phyloP scores from a whole-genome alignment of 2,797 vertebrate species.

The Acipenser transmontanus region DNA sequence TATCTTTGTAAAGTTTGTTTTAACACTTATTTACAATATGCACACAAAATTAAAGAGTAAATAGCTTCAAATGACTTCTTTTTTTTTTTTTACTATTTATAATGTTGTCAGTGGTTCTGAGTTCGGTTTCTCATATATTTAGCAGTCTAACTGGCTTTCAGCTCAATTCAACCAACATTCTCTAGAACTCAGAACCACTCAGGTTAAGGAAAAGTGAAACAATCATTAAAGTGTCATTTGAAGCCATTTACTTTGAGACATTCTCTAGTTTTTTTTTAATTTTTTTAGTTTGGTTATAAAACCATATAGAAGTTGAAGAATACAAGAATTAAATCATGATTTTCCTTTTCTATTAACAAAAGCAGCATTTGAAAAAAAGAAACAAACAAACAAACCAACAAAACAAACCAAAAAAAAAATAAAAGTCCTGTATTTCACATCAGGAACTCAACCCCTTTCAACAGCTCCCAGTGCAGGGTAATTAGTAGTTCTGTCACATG shows the following conservation, averaged over 20 bases:
- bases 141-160: no score
- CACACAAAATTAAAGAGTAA: conserved; percentile 42
- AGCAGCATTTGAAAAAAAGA: conserved; percentile 52
- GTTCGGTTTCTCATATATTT: no score
- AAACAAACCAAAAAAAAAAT: conserved; percentile 25
- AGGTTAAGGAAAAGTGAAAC: no score
- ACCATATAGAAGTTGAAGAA: conserved; percentile 41
- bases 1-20: conserved; percentile 1
- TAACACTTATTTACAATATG: conserved; percentile 50
- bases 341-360: conserved; percentile 23
- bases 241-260: no score
- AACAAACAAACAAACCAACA: conserved; percentile 39
- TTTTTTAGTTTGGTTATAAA: conserved; percentile 13
- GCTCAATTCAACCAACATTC: no score
- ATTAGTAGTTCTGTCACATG: conserved; percentile 54
- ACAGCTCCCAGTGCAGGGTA: conserved; percentile 43
- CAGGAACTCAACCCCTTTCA: conserved; percentile 32
- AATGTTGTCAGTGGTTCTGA: no score
- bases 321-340: conserved; percentile 11
- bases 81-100: no score
- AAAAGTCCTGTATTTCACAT: conserved; percentile 60
- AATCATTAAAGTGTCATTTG: no score
- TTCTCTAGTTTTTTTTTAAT: no score
- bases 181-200: no score
- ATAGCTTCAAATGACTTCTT: no score